Base-by-base conservation (phyloP, 2,113 vertebrate genomes). In the Laticauda laticaudata region DNA sequence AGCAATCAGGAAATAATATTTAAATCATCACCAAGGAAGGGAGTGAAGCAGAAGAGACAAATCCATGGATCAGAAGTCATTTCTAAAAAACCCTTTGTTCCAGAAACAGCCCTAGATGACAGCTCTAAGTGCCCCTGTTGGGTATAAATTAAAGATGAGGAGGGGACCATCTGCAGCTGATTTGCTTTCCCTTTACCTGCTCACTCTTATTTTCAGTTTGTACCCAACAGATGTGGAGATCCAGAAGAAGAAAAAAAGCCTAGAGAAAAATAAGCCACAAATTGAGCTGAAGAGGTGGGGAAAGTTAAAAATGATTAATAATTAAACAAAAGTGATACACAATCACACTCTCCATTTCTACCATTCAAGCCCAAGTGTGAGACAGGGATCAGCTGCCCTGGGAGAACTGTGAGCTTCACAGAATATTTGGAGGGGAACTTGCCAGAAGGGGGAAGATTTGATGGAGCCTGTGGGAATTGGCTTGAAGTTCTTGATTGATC, bases 391-490 rank as follows among this genome's bases (percentile, higher is more conserved):
- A 93, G 14, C 75, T 90, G 53, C 75, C 18, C 18, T 43, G n/a
- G 34, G 34, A 43, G 34, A 43, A 43, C 34, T 9, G 7, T 21
- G 18, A 81, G 75, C 75, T 81, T 81, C 43, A 43, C 7, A 81
- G 75, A 81, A 81, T 81, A 81, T 81, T 90, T 93, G 39, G 81
- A 54, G 24, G 3, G 24, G 89, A 90, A 64, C 39, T 18, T 34
- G 45, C 55, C 89, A 93, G 89, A 90, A 90, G 92, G 92, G 81
- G 15, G 1, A 29, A 12, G 45, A 86, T 6, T 93, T 54, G 59
- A 93, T 90, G 15, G 89, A 24, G 26, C 89, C 61, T 45, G 45
- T 93, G 92, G 89, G 89, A 93, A 93, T 90, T 90, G 45, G 56
- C 81, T 64, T 23, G 45, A 87, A 34, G 85, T 85, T 45, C 61